A percentile compares a stretch with the other conserved stretches of the same genome.
Conservation (phyloP, 2,888 invertebrate genomes). For the Aleiodes testaceus region DNA sequence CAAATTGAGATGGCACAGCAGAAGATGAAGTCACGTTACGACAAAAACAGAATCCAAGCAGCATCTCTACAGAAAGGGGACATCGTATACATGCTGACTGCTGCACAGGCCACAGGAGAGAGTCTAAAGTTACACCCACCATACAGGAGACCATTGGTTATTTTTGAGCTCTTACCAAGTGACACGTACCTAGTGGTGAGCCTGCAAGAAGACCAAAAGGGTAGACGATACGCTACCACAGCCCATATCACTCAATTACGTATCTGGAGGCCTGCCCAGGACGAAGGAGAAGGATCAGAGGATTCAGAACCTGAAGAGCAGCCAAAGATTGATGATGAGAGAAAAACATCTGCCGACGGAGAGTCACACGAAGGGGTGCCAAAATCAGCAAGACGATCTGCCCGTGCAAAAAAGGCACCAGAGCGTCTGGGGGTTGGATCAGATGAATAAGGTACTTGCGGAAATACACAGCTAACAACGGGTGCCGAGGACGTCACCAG, state of each 20-base stretch:
- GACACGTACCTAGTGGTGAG: slow-evolving; percentile 35
- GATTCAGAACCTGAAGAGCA: too few species aligned
- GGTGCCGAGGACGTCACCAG: too few species aligned
- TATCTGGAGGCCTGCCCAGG: background rate
- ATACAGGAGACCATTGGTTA: slow-evolving; percentile 34
- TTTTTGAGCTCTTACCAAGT: slow-evolving; percentile 35
- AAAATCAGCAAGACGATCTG: too few species aligned
- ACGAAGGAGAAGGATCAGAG: too few species aligned
- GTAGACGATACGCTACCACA: slow-evolving; percentile 30
- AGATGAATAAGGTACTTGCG: too few species aligned
- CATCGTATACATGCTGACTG: slow-evolving; percentile 36
- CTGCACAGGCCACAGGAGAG: slow-evolving; percentile 34
- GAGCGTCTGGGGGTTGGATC: too few species aligned
- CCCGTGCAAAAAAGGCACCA: too few species aligned
- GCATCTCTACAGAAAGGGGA: slow-evolving; percentile 5
- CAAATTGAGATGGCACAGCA: slow-evolving; percentile 32
- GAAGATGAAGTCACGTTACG: slow-evolving; percentile 24
- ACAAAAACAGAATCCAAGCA: background rate
- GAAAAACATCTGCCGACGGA: too few species aligned
- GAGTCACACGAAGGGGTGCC: too few species aligned
- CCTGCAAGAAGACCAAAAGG: slow-evolving; percentile 27
- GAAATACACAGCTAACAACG: too few species aligned
- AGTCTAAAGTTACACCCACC: slow-evolving; percentile 27
- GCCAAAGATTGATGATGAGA: too few species aligned
- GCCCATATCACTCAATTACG: slow-evolving; percentile 35